Percentiles rank a stretch among this genome's conserved stretches.
These are phyloP conservation scores for Trachelipus rathkii DNA, from an alignment of 1,140 invertebrate genomes.

Conservation along the genomic window DNA sequence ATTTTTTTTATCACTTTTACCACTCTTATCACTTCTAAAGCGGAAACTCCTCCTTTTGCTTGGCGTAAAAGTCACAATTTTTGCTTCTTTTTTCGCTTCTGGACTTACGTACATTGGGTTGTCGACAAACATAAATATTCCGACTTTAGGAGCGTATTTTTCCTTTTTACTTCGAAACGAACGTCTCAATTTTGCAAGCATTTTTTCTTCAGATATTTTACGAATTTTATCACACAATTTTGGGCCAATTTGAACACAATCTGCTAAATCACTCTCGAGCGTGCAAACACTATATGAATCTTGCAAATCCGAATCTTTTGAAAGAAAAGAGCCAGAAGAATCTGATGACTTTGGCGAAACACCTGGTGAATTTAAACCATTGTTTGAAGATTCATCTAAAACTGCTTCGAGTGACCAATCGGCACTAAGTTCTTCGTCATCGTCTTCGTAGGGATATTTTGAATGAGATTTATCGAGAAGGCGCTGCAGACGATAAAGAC, in stretches of 20 bases:
- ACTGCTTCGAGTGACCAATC: conserved; percentile 44
- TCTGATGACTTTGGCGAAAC: conserved; percentile 7
- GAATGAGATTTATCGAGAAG: conserved; percentile 33
- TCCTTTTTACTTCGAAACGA: conserved; percentile 42
- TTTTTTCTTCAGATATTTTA: conserved; percentile 38
- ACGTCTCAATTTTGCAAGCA: conserved; percentile 39
- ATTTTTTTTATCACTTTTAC: too few relatives aligned
- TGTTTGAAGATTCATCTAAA: conserved; percentile 33
- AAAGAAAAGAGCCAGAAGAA: neutral
- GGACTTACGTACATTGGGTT: conserved; percentile 45
- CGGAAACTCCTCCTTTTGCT: neutral
- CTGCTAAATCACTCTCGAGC: conserved; percentile 32
- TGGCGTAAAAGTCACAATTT: conserved; percentile 32
- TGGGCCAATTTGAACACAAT: conserved; percentile 31
- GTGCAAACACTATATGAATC: conserved; percentile 34
- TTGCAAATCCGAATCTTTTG: conserved; percentile 17
- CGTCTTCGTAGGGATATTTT: conserved; percentile 1
- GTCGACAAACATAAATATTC: conserved; percentile 43
- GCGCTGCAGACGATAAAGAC: conserved; percentile 36
- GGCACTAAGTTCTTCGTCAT: conserved; percentile 35
- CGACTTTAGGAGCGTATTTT: conserved; percentile 29
- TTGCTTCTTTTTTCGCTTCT: conserved; percentile 42
- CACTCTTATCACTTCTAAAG: conserved; percentile 1
- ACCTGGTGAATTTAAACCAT: conserved; percentile 19
- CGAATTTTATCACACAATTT: conserved; percentile 33